A percentile compares a stretch with the other conserved stretches of the same genome.
Conservation (phyloP, 2,797 vertebrate genomes). For the Labroides dimidiatus region DNA sequence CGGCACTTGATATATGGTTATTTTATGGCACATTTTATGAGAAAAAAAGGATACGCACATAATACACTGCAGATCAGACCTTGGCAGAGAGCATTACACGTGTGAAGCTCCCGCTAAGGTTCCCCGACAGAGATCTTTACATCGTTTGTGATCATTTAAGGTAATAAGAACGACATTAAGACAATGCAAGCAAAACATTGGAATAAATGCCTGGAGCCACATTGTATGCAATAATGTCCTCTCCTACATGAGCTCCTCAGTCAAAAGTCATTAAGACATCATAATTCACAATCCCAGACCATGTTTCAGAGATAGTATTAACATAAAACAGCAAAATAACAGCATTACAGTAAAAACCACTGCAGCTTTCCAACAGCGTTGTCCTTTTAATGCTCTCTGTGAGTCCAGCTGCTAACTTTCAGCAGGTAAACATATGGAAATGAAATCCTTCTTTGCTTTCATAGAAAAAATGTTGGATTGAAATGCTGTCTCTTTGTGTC, state of each 20-base stretch:
- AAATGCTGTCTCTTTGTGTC: slow-evolving; percentile 27
- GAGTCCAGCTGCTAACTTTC: slow-evolving; percentile 10
- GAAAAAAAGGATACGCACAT: slow-evolving; percentile 27
- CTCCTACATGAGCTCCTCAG: slow-evolving; percentile 36
- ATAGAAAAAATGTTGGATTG: slow-evolving; percentile 23
- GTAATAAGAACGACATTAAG: slow-evolving; percentile 61
- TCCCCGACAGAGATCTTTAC: slow-evolving; percentile 43
- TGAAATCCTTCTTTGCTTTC: slow-evolving; percentile 9
- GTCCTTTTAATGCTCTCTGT: slow-evolving; percentile 4
- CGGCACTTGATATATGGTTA: slow-evolving; percentile 67
- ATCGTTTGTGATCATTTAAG: slow-evolving; percentile 36
- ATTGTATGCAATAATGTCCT: slow-evolving; percentile 41
- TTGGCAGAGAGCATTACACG: slow-evolving; percentile 18
- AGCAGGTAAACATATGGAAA: slow-evolving; percentile 27
- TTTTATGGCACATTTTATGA: slow-evolving; percentile 57
- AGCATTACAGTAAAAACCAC: background rate
- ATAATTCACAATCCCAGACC: slow-evolving; percentile 42
- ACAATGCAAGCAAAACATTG: slow-evolving; percentile 41
- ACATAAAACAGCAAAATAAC: slow-evolving; percentile 42
- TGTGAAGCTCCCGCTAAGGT: slow-evolving; percentile 38
- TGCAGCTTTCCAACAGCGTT: slow-evolving; percentile 12
- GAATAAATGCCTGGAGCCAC: slow-evolving; percentile 41
- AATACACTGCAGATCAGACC: slow-evolving; percentile 31
- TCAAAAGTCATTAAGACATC: slow-evolving; percentile 63
- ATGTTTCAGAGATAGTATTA: slow-evolving; percentile 41